Evolutionary conservation across 2,888 invertebrate species (phyloP).

Genomic region (Eupelmus urozonus): DNA sequence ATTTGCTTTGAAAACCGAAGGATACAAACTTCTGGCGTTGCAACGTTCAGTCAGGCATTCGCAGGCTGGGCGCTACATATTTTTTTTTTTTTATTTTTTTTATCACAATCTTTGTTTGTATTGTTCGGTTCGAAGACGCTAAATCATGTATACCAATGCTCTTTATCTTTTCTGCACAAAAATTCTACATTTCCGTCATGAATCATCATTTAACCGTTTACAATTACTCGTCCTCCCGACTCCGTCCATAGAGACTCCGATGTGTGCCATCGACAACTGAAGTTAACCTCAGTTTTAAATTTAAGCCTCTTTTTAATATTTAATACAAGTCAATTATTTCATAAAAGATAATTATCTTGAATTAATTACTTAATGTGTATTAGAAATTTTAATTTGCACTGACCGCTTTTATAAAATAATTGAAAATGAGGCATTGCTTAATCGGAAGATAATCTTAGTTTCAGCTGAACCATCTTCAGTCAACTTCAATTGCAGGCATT

Average conservation of each 20-base stretch:
- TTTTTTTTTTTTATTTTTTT: slow-evolving; percentile 21
- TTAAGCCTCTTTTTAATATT: not conserved
- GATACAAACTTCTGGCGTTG: not conserved
- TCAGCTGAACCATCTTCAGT: too few relatives aligned
- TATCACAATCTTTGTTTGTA: slow-evolving; percentile 46
- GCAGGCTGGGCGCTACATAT: slow-evolving; percentile 34
- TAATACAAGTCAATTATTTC: too few relatives aligned
- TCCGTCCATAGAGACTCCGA: too few relatives aligned
- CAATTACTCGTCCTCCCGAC: slow-evolving; percentile 7
- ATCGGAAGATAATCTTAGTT: too few relatives aligned
- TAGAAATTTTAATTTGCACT: too few relatives aligned
- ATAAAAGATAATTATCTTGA: too few relatives aligned
- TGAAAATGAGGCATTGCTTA: not conserved
- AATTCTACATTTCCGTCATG: too few relatives aligned
- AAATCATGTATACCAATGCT: slow-evolving; percentile 6
- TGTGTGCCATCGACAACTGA: not conserved
- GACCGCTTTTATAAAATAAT: slow-evolving; percentile 17
- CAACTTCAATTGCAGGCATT: not conserved
- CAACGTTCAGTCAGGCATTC: slow-evolving; percentile 22
- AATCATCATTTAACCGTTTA: not conserved
- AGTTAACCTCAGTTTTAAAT: slow-evolving; percentile 18
- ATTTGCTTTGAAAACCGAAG: not conserved
- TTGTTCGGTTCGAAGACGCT: slow-evolving; percentile 22
- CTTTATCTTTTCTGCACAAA: not conserved
- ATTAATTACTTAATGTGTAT: too few relatives aligned